phyloP scores from a whole-genome alignment of 2,797 vertebrate genomes.

The Naso thynnoides region DNA sequence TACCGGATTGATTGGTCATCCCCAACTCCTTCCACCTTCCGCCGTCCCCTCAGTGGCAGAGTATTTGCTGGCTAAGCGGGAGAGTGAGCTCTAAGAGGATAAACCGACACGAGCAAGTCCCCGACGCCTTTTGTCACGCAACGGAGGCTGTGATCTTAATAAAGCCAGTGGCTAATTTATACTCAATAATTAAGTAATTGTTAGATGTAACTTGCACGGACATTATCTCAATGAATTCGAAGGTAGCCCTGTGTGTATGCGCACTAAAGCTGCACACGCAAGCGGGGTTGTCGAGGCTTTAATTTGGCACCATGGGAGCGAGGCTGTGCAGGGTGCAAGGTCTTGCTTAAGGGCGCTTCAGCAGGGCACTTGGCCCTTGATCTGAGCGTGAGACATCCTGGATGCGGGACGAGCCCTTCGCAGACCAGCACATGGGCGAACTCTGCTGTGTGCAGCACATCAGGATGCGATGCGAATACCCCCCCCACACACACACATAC shows the following conservation, averaged over 20 bases:
- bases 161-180: slow-evolving; percentile 57
- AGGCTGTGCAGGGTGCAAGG: slow-evolving; percentile 16
- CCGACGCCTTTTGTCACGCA: slow-evolving; percentile 83
- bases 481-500: no score
- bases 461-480: slow-evolving; percentile 5
- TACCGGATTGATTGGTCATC: slow-evolving; percentile 56
- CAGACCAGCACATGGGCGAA: neutral
- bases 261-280: neutral
- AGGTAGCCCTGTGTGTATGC: neutral
- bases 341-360: slow-evolving; percentile 46
- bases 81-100: slow-evolving; percentile 83
- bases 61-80: slow-evolving; percentile 78
- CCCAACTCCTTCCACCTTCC: slow-evolving; percentile 31
- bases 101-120: slow-evolving; percentile 73
- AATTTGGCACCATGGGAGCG: neutral
- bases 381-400: slow-evolving; percentile 8
- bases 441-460: neutral
- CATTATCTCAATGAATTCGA: neutral
- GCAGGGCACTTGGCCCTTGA: slow-evolving; percentile 23
- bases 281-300: no score
- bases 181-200: slow-evolving; percentile 23
- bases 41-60: slow-evolving; percentile 58
- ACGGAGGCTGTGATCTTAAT: slow-evolving; percentile 66
- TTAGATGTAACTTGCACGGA: neutral
- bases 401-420: neutral